Evolutionary conservation across 2,888 invertebrate species (phyloP).

Genomic region (Dicycla oo): DNA sequence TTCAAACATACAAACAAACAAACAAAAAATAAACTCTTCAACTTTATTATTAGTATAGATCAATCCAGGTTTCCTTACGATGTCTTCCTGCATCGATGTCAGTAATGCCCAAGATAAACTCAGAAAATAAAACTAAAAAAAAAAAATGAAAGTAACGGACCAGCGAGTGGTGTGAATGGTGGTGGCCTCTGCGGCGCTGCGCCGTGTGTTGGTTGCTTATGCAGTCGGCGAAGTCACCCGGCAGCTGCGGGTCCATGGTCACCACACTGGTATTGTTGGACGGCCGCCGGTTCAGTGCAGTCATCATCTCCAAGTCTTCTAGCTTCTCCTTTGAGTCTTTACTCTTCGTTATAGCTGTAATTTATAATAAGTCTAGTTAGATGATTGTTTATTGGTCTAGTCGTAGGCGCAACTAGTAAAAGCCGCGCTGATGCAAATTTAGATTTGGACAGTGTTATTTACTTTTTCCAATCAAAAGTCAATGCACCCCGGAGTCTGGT

Average conservation of each 20-base stretch:
- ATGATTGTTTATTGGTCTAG: background rate
- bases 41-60: background rate
- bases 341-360: conserved; percentile 91
- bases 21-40: no score
- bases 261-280: conserved; percentile 86
- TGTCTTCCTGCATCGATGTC: background rate
- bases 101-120: background rate
- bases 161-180: conserved; percentile 82
- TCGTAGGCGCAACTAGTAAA: background rate
- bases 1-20: no score
- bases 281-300: conserved; percentile 82
- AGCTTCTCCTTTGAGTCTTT: conserved; percentile 91
- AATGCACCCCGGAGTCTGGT: background rate
- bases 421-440: background rate
- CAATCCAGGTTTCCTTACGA: background rate
- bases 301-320: conserved; percentile 89
- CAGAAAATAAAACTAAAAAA: background rate
- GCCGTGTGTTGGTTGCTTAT: conserved; percentile 91
- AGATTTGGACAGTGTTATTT: background rate
- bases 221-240: conserved; percentile 91
- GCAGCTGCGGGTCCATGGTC: conserved; percentile 82
- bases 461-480: background rate
- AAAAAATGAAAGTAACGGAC: conserved; percentile 66
- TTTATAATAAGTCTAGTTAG: conserved; percentile 23
- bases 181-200: conserved; percentile 84